Conservation (phyloP, 2,113 vertebrate genomes). For the Proteles cristata region DNA sequence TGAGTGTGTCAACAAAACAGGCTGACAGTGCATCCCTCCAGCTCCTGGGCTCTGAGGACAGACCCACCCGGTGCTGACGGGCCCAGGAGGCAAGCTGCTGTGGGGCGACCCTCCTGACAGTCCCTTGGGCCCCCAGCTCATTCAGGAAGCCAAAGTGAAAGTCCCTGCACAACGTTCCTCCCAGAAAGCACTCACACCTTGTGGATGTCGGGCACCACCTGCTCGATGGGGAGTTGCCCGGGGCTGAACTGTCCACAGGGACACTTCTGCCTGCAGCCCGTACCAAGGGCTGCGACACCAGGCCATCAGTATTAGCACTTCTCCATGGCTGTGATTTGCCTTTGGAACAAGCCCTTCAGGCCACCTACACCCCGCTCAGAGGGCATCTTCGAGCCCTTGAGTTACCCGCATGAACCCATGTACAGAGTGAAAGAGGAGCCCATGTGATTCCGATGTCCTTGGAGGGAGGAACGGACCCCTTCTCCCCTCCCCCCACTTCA, state of each 20-base stretch:
- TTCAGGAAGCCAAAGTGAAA: not conserved
- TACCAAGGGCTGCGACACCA: not conserved
- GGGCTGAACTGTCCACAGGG: not conserved
- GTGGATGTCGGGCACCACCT: no score
- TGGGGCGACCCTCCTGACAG: not conserved
- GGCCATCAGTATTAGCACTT: not conserved
- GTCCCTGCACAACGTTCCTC: no score
- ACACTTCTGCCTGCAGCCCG: not conserved
- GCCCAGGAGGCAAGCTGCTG: not conserved
- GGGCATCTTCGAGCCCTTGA: not conserved
- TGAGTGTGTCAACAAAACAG: constrained; percentile 19
- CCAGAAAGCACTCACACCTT: accelerated
- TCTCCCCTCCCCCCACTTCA: no score
- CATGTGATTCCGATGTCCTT: not conserved
- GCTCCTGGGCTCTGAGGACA: not conserved
- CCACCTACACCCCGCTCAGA: not conserved
- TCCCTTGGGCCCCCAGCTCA: accelerated
- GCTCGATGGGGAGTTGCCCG: not conserved
- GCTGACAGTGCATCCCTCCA: not conserved
- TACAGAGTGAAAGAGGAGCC: not conserved
- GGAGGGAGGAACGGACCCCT: not conserved
- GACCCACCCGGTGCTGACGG: not conserved
- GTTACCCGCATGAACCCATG: not conserved
- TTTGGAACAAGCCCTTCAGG: not conserved
- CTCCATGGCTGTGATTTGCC: not conserved